Evolutionary conservation across 1,140 invertebrate genomes (phyloP).

Genomic region (Anastrepha obliqua): DNA sequence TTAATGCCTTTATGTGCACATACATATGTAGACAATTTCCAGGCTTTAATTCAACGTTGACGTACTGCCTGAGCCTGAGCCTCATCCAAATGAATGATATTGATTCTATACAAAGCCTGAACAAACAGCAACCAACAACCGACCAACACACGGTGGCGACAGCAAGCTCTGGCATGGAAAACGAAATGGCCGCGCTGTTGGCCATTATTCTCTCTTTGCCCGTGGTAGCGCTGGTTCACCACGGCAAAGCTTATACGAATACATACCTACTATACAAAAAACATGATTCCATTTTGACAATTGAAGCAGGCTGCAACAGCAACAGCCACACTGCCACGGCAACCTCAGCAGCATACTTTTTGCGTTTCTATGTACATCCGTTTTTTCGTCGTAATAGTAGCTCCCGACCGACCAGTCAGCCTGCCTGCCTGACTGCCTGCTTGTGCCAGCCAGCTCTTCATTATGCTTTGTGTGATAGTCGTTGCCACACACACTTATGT

Average conservation of each 20-base stretch:
- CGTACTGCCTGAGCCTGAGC: neutral
- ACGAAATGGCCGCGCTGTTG: constrained; percentile 38
- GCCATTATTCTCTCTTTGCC: constrained; percentile 32
- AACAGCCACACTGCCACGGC: constrained; percentile 1
- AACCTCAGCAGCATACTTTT: constrained; percentile 27
- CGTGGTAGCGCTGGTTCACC: neutral
- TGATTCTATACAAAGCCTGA: too few relatives aligned
- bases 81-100: neutral
- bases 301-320: neutral
- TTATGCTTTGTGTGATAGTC: constrained; percentile 37
- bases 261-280: neutral
- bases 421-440: neutral
- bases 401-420: neutral
- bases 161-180: constrained; percentile 17
- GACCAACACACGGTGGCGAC: neutral
- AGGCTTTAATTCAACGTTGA: neutral
- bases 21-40: neutral
- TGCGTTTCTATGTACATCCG: constrained; percentile 4
- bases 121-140: too few relatives aligned
- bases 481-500: constrained; percentile 24
- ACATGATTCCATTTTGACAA: constrained; percentile 46
- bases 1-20: too few relatives aligned
- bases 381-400: neutral
- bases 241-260: neutral
- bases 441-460: neutral